Evolutionary conservation across 2,888 invertebrate species (phyloP).

Genomic region (Stenolophus ochropezus): DNA sequence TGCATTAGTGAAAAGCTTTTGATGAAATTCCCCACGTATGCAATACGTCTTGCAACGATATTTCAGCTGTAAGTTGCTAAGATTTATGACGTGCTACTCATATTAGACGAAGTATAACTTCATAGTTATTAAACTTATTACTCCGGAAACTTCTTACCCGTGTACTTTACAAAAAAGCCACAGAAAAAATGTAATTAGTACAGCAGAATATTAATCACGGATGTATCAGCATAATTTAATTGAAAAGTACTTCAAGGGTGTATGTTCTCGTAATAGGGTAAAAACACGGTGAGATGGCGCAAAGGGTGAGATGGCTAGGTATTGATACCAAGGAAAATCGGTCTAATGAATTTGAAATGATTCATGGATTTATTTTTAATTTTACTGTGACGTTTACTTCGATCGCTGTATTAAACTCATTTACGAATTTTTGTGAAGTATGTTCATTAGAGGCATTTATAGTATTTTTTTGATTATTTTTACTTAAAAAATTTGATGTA

Average conservation of each 20-base stretch:
- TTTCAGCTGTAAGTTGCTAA: constrained; percentile 29
- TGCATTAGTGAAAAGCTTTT: not conserved
- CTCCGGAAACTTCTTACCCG: constrained; percentile 10
- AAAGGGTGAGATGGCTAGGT: too few species aligned
- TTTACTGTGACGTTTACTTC: too few species aligned
- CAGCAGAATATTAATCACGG: constrained; percentile 12
- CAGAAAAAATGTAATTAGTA: constrained; percentile 24
- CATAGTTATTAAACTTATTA: constrained; percentile 38
- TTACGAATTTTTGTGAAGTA: too few species aligned
- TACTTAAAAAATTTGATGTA: too few species aligned
- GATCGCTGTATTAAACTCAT: too few species aligned
- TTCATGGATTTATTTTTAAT: too few species aligned
- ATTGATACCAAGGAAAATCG: too few species aligned
- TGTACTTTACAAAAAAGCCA: constrained; percentile 25
- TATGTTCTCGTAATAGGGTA: too few species aligned
- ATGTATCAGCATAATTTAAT: not conserved
- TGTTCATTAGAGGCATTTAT: too few species aligned
- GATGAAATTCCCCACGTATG: not conserved
- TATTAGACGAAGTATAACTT: constrained; percentile 37
- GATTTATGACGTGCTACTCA: constrained; percentile 30
- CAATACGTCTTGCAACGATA: constrained; percentile 3
- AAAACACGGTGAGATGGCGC: too few species aligned
- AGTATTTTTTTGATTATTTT: too few species aligned
- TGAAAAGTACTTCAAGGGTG: not conserved
- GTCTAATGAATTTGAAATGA: too few species aligned